Evolutionary conservation across 2,888 invertebrate species (phyloP).

Genomic region (Macropis europaea): DNA sequence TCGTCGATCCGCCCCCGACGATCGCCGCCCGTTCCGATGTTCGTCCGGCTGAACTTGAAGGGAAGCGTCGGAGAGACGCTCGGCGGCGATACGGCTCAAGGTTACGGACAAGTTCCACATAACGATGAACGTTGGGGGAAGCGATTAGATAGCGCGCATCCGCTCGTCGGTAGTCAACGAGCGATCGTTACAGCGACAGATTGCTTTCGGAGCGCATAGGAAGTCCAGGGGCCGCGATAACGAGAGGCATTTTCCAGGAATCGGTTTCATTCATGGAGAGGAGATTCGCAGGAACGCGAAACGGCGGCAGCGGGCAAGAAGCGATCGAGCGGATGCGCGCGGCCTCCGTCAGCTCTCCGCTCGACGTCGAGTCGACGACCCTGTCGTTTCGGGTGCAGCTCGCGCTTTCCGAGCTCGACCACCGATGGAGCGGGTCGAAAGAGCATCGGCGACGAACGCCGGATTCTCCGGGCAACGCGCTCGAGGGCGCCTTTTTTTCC

Average conservation of each 20-base stretch:
- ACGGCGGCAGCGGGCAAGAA: background rate
- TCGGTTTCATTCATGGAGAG: no score
- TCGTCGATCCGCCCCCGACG: no score
- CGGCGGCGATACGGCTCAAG: background rate
- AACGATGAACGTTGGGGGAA: background rate
- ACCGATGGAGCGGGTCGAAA: no score
- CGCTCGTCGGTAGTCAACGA: background rate
- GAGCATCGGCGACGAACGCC: background rate
- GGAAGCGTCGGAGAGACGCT: background rate
- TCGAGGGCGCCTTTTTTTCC: no score
- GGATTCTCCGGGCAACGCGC: no score
- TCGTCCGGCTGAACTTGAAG: background rate
- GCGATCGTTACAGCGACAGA: background rate
- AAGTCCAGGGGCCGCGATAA: background rate
- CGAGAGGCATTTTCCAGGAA: background rate
- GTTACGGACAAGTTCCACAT: background rate
- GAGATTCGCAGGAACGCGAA: no score
- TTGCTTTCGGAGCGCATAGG: background rate
- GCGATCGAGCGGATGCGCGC: background rate
- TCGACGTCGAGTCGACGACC: conserved; percentile 1
- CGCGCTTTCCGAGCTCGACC: no score
- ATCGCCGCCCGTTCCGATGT: no score
- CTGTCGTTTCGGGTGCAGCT: background rate
- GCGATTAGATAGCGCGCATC: conserved; percentile 26
- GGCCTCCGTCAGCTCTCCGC: background rate